These are phyloP conservation scores for Lampris megalopsis DNA, from an alignment of 2,113 vertebrate genomes.

Conservation along the genomic window DNA sequence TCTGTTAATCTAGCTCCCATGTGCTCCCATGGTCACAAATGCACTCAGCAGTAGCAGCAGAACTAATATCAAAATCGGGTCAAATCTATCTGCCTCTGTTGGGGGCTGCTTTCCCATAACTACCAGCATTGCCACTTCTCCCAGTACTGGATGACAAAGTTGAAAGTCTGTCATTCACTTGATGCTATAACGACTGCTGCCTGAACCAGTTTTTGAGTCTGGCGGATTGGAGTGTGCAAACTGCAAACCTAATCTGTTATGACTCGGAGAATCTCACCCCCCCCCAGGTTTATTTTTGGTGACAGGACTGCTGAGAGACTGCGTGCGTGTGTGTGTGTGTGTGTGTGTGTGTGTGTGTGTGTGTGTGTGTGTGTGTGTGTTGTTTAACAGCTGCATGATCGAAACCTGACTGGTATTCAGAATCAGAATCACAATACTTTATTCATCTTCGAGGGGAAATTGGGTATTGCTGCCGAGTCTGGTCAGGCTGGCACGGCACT, in stretches of 20 bases:
- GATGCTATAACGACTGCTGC: not conserved
- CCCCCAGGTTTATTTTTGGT: constrained; percentile 69
- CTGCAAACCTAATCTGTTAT: constrained; percentile 40
- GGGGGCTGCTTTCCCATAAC: constrained; percentile 6
- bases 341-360: not conserved
- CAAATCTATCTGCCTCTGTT: constrained; percentile 7
- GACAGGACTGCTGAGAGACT: constrained; percentile 25
- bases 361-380: not conserved
- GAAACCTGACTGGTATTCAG: constrained; percentile 17
- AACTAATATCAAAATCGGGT: constrained; percentile 42
- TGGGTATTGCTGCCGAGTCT: constrained; percentile 8
- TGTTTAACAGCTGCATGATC: constrained; percentile 31
- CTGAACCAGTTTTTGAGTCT: not conserved
- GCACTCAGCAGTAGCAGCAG: constrained; percentile 46
- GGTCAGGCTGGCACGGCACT: not conserved
- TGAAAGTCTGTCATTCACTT: not conserved
- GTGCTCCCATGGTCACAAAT: constrained; percentile 61
- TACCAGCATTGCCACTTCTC: not conserved
- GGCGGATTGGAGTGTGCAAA: constrained; percentile 17
- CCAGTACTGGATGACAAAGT: too few relatives aligned
- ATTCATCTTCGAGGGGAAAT: too few relatives aligned
- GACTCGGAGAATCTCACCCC: constrained; percentile 36
- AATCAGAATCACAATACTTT: too few relatives aligned
- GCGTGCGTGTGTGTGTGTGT: not conserved
- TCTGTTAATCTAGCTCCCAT: constrained; percentile 73